A percentile compares a stretch with the other conserved stretches of the same genome.
Conservation (phyloP, 2,797 vertebrate species). For the Myotis pilosus region DNA sequence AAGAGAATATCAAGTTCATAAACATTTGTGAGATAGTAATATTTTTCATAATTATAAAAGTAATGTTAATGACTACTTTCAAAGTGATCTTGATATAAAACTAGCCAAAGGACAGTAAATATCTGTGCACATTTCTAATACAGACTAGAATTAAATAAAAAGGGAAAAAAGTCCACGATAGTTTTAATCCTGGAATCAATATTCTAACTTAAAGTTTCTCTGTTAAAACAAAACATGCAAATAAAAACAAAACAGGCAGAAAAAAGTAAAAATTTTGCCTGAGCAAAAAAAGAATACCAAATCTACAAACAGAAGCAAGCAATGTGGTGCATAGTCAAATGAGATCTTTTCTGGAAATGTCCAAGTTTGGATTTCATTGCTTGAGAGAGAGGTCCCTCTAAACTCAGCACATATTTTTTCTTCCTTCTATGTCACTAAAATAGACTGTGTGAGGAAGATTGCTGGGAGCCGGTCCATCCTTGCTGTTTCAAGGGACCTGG, state of each 20-base stretch:
- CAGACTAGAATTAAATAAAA: background rate
- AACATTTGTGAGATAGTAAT: background rate
- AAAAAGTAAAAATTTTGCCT: background rate
- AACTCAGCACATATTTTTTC: background rate
- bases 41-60: background rate
- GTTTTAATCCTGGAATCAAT: background rate
- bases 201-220: background rate
- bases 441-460: background rate
- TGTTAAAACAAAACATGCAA: background rate
- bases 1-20: background rate
- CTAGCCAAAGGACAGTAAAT: background rate
- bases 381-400: background rate
- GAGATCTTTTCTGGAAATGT: background rate
- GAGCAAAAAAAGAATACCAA: background rate
- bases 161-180: background rate
- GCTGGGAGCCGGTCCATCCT: no score
- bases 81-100: background rate
- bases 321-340: background rate
- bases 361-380: background rate
- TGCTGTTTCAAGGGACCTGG: no score
- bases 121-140: background rate
- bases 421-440: background rate
- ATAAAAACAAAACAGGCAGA: background rate
- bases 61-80: background rate
- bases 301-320: background rate